Conservation (phyloP, 2,888 invertebrate species). For the Matsumyia berberina region DNA sequence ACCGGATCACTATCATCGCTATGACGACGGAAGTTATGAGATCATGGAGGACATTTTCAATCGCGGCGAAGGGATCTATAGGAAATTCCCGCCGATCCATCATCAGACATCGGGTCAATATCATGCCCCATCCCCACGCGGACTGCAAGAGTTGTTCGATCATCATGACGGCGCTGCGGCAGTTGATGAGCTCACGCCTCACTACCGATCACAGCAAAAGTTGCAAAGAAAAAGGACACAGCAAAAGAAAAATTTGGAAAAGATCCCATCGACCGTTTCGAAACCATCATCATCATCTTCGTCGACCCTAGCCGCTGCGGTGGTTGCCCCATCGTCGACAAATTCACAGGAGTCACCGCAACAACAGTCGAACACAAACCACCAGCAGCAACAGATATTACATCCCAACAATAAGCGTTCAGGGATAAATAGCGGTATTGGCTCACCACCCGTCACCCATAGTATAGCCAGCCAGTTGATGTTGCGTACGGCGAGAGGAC, state of each 20-base stretch:
- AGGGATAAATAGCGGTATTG: conserved; percentile 78
- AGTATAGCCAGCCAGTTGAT: conserved; percentile 91
- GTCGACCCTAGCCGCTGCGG: conserved; percentile 39
- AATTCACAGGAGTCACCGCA: conserved; percentile 49
- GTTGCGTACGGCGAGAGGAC: conserved; percentile 90
- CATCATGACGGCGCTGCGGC: conserved; percentile 77
- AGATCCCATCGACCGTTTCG: conserved; percentile 52
- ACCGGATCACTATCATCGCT: conserved; percentile 58
- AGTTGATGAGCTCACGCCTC: conserved; percentile 23
- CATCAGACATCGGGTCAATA: conserved; percentile 49
- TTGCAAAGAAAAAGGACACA: conserved; percentile 82
- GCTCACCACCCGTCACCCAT: conserved; percentile 84
- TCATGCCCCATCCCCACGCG: conserved; percentile 77
- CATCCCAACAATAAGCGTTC: conserved; percentile 82
- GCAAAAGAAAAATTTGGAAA: conserved; percentile 77
- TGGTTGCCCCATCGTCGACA: conserved; percentile 35
- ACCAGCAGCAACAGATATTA: conserved; percentile 78
- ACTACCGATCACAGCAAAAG: conserved; percentile 80
- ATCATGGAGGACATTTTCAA: conserved; percentile 78
- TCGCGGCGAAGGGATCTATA: conserved; percentile 62
- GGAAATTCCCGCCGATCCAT: conserved; percentile 67
- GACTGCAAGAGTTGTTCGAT: conserved; percentile 81
- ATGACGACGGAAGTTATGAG: conserved; percentile 77
- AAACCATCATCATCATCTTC: conserved; percentile 53
- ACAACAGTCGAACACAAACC: conserved; percentile 77